A percentile compares a stretch with the other conserved stretches of the same genome.
Conservation (phyloP, 1,140 invertebrate genomes). For the Lasioglossum albipes region DNA sequence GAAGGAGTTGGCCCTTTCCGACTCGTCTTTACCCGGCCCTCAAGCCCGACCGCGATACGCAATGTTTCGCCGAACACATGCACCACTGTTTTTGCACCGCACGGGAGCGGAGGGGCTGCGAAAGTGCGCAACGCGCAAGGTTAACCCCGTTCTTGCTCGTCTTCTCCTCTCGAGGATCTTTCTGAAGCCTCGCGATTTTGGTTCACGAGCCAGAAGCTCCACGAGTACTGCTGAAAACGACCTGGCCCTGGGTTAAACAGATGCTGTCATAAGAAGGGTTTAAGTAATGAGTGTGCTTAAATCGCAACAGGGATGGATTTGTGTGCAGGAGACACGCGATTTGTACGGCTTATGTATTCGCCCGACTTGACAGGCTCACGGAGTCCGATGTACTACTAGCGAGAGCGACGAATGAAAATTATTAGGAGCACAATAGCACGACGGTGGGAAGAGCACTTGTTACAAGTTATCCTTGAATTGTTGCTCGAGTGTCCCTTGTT, state of each 20-base stretch:
- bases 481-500: too few relatives aligned
- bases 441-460: too few relatives aligned
- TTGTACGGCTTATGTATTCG: too few relatives aligned
- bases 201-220: not conserved
- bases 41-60: slow-evolving; percentile 2
- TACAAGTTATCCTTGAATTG: too few relatives aligned
- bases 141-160: slow-evolving; percentile 21
- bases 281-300: slow-evolving; percentile 1
- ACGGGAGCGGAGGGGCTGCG: not conserved
- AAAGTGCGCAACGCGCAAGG: slow-evolving; percentile 24
- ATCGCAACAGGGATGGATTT: not conserved
- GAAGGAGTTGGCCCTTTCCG: slow-evolving; percentile 24
- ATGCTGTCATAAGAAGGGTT: not conserved
- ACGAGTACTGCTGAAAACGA: slow-evolving; percentile 10
- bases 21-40: slow-evolving; percentile 17
- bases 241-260: not conserved
- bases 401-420: too few relatives aligned
- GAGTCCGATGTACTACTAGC: too few relatives aligned
- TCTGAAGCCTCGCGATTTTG: slow-evolving; percentile 14
- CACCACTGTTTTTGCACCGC: slow-evolving; percentile 5
- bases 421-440: too few relatives aligned
- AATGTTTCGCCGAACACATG: slow-evolving; percentile 21
- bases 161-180: slow-evolving; percentile 27
- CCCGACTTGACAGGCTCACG: too few relatives aligned
- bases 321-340: not conserved